Evolutionary conservation across 2,113 vertebrate genomes (phyloP).

Genomic region (Pelvicachromis taeniatus): DNA sequence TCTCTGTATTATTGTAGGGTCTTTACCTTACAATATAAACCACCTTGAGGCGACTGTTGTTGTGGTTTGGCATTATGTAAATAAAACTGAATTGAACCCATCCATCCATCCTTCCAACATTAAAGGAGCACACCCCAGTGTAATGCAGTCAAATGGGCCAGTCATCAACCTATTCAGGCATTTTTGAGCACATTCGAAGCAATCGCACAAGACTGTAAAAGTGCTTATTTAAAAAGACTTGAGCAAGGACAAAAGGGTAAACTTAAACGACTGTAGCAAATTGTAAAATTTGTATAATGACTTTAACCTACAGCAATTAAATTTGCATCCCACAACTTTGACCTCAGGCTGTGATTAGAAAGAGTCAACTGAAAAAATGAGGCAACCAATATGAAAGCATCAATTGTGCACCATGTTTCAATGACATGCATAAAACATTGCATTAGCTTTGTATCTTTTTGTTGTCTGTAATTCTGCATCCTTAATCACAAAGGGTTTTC

Average conservation of each 20-base stretch:
- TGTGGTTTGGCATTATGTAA: not conserved
- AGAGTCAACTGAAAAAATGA: not conserved
- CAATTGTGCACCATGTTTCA: not conserved
- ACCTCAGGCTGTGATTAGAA: not conserved
- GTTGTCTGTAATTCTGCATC: not conserved
- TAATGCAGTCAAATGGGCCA: not conserved
- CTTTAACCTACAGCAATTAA: not conserved
- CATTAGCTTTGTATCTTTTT: not conserved
- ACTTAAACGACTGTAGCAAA: not conserved
- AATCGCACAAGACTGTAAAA: not conserved
- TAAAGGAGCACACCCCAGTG: not conserved
- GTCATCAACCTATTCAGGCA: not conserved
- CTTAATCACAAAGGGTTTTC: not conserved
- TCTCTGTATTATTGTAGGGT: not conserved
- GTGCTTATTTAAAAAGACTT: not conserved
- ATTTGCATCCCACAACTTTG: slow-evolving; percentile 14
- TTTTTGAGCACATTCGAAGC: not conserved
- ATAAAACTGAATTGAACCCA: not conserved
- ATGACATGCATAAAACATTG: not conserved
- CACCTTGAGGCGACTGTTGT: not conserved
- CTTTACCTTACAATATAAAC: not conserved
- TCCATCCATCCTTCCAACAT: rapidly evolving
- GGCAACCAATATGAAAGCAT: not conserved
- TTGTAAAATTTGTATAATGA: not conserved
- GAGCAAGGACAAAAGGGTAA: not conserved